Evolutionary conservation across 2,113 vertebrate genomes (phyloP).

Genomic region (Labeo catla): DNA sequence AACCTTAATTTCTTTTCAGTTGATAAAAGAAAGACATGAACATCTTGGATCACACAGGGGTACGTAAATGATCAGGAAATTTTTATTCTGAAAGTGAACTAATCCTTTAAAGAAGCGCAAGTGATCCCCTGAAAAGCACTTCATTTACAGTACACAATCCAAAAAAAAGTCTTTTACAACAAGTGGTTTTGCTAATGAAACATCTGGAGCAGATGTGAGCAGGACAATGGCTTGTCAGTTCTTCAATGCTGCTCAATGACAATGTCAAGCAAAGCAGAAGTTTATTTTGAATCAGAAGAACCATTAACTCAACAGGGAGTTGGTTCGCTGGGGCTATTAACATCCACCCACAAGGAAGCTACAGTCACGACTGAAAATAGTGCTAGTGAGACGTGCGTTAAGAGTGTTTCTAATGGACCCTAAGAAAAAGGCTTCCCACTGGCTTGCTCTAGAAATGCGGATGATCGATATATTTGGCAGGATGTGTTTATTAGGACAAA

Average conservation of each 20-base stretch:
- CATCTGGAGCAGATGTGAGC: not conserved
- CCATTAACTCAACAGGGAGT: not conserved
- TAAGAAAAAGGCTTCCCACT: not conserved
- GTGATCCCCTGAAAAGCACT: too few species aligned
- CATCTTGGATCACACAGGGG: too few species aligned
- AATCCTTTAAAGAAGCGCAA: too few species aligned
- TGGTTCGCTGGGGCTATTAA: not conserved
- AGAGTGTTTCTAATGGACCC: constrained; percentile 3
- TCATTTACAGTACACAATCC: too few species aligned
- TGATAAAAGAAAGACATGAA: too few species aligned
- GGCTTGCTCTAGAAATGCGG: not conserved
- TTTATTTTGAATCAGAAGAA: not conserved
- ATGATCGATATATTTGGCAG: constrained; percentile 10
- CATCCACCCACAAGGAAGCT: not conserved
- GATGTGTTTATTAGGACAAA: not conserved
- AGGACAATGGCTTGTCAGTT: not conserved
- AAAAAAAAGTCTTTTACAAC: not conserved
- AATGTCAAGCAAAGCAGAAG: not conserved
- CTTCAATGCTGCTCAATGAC: not conserved
- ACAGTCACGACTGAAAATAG: not conserved
- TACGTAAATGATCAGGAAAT: too few species aligned
- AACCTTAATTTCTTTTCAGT: too few species aligned
- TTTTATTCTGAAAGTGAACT: too few species aligned
- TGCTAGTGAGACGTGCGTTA: not conserved
- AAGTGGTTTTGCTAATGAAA: not conserved